These are phyloP conservation scores for Listronotus bonariensis DNA, from an alignment of 1,140 invertebrate species.

Conservation along the genomic window DNA sequence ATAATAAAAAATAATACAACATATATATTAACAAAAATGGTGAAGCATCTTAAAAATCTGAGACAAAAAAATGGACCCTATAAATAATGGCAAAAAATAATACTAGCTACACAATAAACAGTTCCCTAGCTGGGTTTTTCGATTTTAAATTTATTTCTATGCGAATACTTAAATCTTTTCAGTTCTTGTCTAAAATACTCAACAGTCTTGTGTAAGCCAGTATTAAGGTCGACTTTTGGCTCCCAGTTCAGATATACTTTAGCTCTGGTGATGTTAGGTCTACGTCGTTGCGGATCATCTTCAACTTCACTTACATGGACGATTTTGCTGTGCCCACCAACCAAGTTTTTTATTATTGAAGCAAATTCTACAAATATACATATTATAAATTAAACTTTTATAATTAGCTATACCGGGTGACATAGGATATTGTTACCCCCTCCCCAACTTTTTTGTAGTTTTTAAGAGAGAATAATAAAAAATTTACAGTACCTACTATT, in stretches of 20 bases:
- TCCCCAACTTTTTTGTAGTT: too few relatives aligned
- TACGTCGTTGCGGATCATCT: slow-evolving; percentile 94
- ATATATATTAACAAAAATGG: too few relatives aligned
- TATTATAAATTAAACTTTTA: too few relatives aligned
- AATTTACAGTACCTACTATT: too few relatives aligned
- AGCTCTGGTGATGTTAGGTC: slow-evolving; percentile 91
- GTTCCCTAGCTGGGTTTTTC: slow-evolving; percentile 28
- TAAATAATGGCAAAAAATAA: slow-evolving; percentile 8
- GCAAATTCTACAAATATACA: slow-evolving; percentile 86
- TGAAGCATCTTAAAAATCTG: too few relatives aligned
- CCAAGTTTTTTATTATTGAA: slow-evolving; percentile 83
- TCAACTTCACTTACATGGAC: slow-evolving; percentile 81
- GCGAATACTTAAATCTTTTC: slow-evolving; percentile 62
- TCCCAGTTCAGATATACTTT: slow-evolving; percentile 87
- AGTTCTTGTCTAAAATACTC: slow-evolving; percentile 90
- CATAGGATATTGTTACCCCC: too few relatives aligned
- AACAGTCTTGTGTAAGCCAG: slow-evolving; percentile 86
- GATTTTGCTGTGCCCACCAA: slow-evolving; percentile 85
- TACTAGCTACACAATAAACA: slow-evolving; percentile 8
- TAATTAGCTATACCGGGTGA: too few relatives aligned
- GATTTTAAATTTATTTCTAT: slow-evolving; percentile 42
- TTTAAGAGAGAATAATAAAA: too few relatives aligned
- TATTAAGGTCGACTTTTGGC: slow-evolving; percentile 85
- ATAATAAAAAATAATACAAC: too few relatives aligned
- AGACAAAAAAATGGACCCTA: neutral